Base-by-base conservation (phyloP, 2,888 invertebrate species). In the Orthosia incerta region DNA sequence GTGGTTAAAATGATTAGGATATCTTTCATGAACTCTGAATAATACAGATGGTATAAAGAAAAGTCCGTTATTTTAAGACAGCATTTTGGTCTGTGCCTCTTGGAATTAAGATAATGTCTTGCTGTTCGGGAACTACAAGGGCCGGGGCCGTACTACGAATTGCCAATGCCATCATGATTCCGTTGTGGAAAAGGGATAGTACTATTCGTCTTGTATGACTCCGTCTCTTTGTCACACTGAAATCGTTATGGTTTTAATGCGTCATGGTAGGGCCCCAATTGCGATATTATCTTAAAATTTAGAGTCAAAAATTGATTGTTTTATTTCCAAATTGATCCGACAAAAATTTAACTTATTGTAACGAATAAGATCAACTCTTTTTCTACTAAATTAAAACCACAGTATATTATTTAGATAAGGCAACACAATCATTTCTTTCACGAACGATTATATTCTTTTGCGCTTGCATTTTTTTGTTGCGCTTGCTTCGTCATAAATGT, bases 401-500 rank as follows among this genome's bases (percentile, higher is more conserved):
- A 60, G 45, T 26, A 26, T 50, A 57, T 31, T 2, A 51, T 50
- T 51, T n/a, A 64, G 9, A 26, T 76, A 57, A 56, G 13, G 45
- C 51, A 74, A 69, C 57, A 48, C 39, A 59, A 69, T 7, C 51
- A 15, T 39, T n/a, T 31, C 26, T 50, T 39, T 23, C 55, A 48
- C 16, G 16, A 11, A 39, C 23, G 46, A 71, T 18, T 31, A 23
- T 26, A 51, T 16, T 31, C 16, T 51, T 53, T 48, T 23, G 9
- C 15, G 13, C 13, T 72, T 51, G 18, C 53, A 51, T 39, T n/a
- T n/a, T n/a, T n/a, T n/a, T n/a, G n/a, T 48, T 23, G 9, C 15
- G 13, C 13, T 72, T 51, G 18, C 53, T 48, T 39, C n/a, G 18
- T 70, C 48, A 39, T 2, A n/a, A 74, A 56, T 74, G 20, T 71